Percentiles rank a stretch among this genome's conserved stretches.
Evolutionary conservation across 2,113 vertebrate genomes (phyloP).

Genomic region (Candoia aspera): DNA sequence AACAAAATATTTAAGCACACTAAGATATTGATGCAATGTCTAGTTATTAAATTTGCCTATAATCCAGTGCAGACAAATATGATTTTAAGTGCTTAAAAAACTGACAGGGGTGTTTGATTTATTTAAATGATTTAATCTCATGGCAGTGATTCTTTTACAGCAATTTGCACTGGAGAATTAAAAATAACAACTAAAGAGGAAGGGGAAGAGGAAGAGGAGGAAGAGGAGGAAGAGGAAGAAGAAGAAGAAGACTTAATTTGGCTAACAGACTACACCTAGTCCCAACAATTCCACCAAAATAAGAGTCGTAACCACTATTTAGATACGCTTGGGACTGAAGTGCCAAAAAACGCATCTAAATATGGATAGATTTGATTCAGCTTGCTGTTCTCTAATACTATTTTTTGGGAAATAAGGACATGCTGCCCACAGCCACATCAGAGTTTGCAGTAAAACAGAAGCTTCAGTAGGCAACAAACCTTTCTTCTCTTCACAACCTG

Average conservation of each 20-base stretch:
- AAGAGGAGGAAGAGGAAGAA: too few species aligned
- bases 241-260: too few species aligned
- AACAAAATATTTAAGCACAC: slow-evolving; percentile 17
- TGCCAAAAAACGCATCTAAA: slow-evolving; percentile 28
- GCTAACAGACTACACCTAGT: background rate
- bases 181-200: slow-evolving; percentile 15
- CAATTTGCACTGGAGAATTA: background rate
- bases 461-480: slow-evolving; percentile 70
- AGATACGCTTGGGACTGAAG: slow-evolving; percentile 29
- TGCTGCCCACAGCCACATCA: slow-evolving; percentile 53
- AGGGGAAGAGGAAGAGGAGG: background rate
- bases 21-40: background rate
- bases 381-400: slow-evolving; percentile 47
- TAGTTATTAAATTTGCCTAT: background rate
- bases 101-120: background rate
- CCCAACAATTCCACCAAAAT: background rate
- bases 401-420: slow-evolving; percentile 55
- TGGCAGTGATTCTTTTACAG: background rate
- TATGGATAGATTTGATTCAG: slow-evolving; percentile 48
- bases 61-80: background rate
- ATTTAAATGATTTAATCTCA: background rate
- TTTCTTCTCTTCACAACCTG: slow-evolving; percentile 92
- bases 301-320: background rate
- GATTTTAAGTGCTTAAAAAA: background rate
- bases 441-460: slow-evolving; percentile 38